Evolutionary conservation across 2,888 invertebrate genomes (phyloP).

Genomic region (Physocephala rufipes): DNA sequence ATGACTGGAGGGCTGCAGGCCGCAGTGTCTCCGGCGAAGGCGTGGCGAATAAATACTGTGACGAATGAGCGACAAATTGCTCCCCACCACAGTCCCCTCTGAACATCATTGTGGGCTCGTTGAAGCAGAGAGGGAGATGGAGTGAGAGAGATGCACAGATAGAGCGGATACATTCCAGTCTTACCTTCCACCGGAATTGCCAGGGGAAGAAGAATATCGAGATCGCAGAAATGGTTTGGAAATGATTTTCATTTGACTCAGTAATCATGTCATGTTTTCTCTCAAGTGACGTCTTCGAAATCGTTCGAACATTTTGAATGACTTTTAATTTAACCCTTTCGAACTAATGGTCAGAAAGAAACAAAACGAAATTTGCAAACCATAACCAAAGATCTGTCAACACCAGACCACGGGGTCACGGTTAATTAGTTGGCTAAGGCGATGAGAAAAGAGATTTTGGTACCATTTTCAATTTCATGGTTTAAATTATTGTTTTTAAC

Average conservation of each 20-base stretch:
- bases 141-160: no score
- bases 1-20: slow-evolving; percentile 24
- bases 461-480: slow-evolving; percentile 46
- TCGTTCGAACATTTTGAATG: no score
- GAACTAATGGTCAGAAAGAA: no score
- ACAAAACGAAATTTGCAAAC: slow-evolving; percentile 5
- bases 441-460: slow-evolving; percentile 16
- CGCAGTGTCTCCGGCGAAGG: neutral
- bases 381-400: slow-evolving; percentile 21
- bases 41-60: slow-evolving; percentile 48
- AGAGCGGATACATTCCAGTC: no score
- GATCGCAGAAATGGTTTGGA: no score
- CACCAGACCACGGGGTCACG: no score
- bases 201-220: no score
- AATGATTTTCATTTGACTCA: no score
- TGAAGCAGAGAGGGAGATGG: slow-evolving; percentile 15
- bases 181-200: no score
- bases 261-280: no score
- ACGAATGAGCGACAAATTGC: slow-evolving; percentile 60
- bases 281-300: no score
- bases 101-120: slow-evolving; percentile 10
- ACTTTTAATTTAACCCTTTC: neutral
- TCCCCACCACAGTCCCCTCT: slow-evolving; percentile 40
- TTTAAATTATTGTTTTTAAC: slow-evolving; percentile 44
- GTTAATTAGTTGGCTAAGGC: neutral